Percentiles rank a stretch among this genome's conserved stretches.
Conservation (phyloP, 2,888 invertebrate genomes). For the Ecdyonurus torrentis region DNA sequence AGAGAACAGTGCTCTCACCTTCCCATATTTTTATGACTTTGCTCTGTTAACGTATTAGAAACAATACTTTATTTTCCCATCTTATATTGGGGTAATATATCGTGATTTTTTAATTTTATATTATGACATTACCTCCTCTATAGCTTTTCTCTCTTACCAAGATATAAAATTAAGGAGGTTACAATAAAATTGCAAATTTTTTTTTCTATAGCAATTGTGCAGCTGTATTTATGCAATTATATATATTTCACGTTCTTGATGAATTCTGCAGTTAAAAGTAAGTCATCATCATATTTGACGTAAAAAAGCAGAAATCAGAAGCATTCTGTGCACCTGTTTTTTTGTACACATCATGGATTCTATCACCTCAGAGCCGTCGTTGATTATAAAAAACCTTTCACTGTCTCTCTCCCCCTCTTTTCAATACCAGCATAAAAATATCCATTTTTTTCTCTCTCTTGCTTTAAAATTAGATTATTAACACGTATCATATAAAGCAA, state of each 20-base stretch:
- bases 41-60: background rate
- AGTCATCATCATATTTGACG: too few relatives aligned
- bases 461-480: too few relatives aligned
- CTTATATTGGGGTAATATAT: conserved; percentile 14
- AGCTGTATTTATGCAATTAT: too few relatives aligned
- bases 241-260: too few relatives aligned
- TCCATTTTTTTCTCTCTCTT: too few relatives aligned
- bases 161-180: too few relatives aligned
- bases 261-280: too few relatives aligned
- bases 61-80: conserved; percentile 13
- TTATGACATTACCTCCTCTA: background rate
- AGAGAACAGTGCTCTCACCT: background rate
- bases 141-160: background rate
- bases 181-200: too few relatives aligned
- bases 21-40: background rate
- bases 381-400: background rate
- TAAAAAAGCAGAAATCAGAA: too few relatives aligned
- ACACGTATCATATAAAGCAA: too few relatives aligned
- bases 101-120: conserved; percentile 15
- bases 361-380: background rate
- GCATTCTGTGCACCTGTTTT: background rate
- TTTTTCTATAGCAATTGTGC: too few relatives aligned
- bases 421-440: background rate
- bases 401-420: background rate
- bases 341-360: background rate